Percentiles rank a stretch among this genome's conserved stretches.
Evolutionary conservation across 2,888 invertebrate species (phyloP).

Genomic region (Sphinx pinastri): DNA sequence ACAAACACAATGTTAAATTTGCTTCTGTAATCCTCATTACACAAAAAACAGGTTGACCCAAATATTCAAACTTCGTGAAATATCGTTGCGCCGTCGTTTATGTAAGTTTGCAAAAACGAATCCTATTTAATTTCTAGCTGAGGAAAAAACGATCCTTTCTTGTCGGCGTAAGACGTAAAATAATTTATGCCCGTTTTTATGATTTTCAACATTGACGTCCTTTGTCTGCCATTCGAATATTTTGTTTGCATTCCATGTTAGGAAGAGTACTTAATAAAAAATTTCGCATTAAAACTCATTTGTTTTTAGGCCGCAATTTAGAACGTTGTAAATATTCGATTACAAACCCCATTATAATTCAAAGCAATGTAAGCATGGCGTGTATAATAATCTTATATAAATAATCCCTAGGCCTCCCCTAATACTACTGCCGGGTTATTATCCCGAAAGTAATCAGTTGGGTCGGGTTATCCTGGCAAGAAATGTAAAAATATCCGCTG

Average conservation of each 20-base stretch:
- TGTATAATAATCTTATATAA: conserved; percentile 65
- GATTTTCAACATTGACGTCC: conserved; percentile 59
- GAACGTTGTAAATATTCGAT: conserved; percentile 31
- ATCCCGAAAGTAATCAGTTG: conserved; percentile 80
- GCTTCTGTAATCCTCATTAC: conserved; percentile 79
- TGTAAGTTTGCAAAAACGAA: conserved; percentile 81
- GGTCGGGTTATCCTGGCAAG: conserved; percentile 77
- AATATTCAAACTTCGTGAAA: conserved; percentile 78
- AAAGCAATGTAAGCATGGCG: conserved; percentile 42
- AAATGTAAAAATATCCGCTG: conserved; percentile 83
- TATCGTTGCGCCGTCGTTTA: conserved; percentile 78
- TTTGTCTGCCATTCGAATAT: conserved; percentile 64
- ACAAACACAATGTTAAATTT: conserved; percentile 79
- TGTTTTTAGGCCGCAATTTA: neutral
- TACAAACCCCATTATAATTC: conserved; percentile 35
- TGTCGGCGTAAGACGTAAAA: conserved; percentile 63
- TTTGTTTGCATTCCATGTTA: conserved; percentile 27
- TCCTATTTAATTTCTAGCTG: conserved; percentile 61
- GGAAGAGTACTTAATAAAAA: neutral
- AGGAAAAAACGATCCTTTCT: conserved; percentile 66
- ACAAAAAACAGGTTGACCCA: conserved; percentile 82
- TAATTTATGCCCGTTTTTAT: conserved; percentile 52
- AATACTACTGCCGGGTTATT: conserved; percentile 71
- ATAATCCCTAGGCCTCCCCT: conserved; percentile 65
- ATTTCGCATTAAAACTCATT: neutral